These are phyloP conservation scores for Cebuella pygmaea DNA, from an alignment of 2,797 vertebrate genomes.

Conservation along the genomic window DNA sequence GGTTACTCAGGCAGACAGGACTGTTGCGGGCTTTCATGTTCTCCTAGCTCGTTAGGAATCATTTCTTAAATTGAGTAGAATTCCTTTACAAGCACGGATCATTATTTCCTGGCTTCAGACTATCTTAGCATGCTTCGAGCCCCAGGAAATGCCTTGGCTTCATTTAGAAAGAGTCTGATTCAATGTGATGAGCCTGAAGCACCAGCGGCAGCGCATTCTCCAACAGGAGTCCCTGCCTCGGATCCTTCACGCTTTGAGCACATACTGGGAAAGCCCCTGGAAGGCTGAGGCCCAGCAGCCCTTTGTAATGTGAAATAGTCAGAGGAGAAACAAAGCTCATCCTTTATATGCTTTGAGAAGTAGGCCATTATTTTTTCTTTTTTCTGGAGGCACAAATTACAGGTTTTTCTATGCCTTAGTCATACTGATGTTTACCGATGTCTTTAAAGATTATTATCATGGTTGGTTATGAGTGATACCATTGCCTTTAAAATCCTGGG, in stretches of 20 bases:
- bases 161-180: neutral
- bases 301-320: neutral
- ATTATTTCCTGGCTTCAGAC: neutral
- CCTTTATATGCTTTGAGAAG: neutral
- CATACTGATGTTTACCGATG: slow-evolving; percentile 40
- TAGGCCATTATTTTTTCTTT: neutral
- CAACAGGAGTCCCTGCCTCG: fast-evolving
- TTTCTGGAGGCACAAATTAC: slow-evolving; percentile 26
- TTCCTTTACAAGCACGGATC: neutral
- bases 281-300: neutral
- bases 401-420: slow-evolving; percentile 27
- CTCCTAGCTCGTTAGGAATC: neutral
- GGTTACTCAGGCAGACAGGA: fast-evolving
- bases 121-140: neutral
- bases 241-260: neutral
- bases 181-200: neutral
- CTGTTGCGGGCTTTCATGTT: neutral
- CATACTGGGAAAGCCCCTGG: too few relatives aligned
- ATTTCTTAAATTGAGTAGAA: neutral
- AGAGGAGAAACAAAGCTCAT: neutral
- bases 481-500: slow-evolving; percentile 18
- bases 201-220: fast-evolving
- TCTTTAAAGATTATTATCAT: slow-evolving; percentile 46
- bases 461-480: neutral
- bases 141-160: neutral